phyloP scores from a whole-genome alignment of 1,140 invertebrate genomes.

The Drosophila serrata region DNA sequence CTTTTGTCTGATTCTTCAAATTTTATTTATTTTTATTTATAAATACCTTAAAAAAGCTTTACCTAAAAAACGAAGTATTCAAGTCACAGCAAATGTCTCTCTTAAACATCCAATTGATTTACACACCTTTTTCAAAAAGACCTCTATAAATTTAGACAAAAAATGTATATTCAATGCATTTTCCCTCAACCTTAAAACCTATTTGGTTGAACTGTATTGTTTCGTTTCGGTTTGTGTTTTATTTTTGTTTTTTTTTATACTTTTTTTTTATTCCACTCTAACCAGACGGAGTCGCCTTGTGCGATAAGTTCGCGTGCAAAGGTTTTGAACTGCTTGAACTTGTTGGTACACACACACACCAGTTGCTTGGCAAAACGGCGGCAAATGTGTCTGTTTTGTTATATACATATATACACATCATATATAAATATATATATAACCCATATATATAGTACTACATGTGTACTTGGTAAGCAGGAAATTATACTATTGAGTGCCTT shows the following conservation, averaged over 20 bases:
- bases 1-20: no score
- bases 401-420: constrained; percentile 29
- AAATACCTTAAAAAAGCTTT: no score
- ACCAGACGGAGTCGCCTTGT: constrained; percentile 48
- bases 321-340: constrained; percentile 79
- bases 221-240: constrained; percentile 16
- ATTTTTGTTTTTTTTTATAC: constrained; percentile 15
- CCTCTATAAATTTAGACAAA: rapidly evolving
- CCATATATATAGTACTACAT: constrained; percentile 5
- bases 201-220: constrained; percentile 22
- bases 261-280: constrained; percentile 48
- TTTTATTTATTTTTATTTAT: no score
- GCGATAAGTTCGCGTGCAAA: constrained; percentile 80
- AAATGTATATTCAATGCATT: neutral
- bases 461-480: constrained; percentile 44
- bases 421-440: constrained; percentile 10
- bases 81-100: no score
- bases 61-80: no score
- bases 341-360: constrained; percentile 46
- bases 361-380: constrained; percentile 20
- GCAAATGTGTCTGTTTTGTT: constrained; percentile 27
- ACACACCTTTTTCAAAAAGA: no score
- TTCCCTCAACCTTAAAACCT: neutral
- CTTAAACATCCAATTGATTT: neutral
- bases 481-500: constrained; percentile 53